Evolutionary conservation across 2,797 vertebrate species (phyloP), one percentile per base, ranked within the genome.

Genomic region (Gephyroberyx darwinii): DNA sequence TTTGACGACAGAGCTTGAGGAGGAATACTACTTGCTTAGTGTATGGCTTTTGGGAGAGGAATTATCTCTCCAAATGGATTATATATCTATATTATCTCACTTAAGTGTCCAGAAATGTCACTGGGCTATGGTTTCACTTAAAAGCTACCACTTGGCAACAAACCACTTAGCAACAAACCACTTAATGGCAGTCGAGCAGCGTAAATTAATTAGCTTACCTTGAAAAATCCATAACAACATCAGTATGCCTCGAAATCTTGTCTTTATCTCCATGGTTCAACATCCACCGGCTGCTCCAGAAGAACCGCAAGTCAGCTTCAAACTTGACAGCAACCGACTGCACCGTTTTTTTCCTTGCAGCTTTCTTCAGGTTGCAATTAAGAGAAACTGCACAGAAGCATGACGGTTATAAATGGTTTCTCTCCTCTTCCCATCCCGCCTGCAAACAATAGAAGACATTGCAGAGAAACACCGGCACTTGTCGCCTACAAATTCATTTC

Each of bases 191-290:
- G 53, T 41, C 35, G 5, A 19, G 5, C 4, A 26, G 26, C 26
- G 26, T 2, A 43, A 6, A 45, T 17, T 4, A 48, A 52, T 41
- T 2, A 14, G 52, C 89, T 89, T 89, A 95, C 94, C 94, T 93
- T 89, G 84, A 74, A 88, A 71, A 55, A 91, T 81, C 86, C 92
- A 93, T 3, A 92, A 47, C n/a, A 92, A 55, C 69, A 90, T 74
- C 75, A 94, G 76, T 39, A 93, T 48, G 66, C 86, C 84, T 84
- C 79, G 78, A 56, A 92, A 84, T 90, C 87, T 89, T 13, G 56
- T 80, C 60, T 74, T 81, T 39, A 80, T 82, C 83, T 92, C 91
- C 93, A 94, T 94, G 83, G 77, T 87, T 73, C 88, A 81, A 80
- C 92, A 92, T 91, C 81, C 91, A 92, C 88, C 80, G 69, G 60